Base-by-base conservation (phyloP, 2,888 invertebrate species). In the Oscheius myriophilus region DNA sequence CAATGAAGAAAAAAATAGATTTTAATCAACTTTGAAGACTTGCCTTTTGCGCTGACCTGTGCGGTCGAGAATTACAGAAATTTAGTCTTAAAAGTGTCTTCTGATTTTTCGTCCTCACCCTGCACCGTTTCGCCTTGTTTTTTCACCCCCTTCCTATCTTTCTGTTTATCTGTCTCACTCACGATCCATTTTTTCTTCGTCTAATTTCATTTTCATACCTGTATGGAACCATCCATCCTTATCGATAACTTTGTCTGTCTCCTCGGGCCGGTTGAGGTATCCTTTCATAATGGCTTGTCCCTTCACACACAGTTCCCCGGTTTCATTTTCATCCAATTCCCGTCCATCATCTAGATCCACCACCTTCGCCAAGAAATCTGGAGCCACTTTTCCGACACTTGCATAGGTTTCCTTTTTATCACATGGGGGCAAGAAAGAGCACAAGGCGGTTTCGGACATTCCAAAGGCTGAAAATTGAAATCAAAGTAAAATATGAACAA, bases 261-360 rank as follows among this genome's bases (percentile, higher is more conserved):
- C 59, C 1, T 61, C 52, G 9, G 72, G 70, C 49, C 61, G 63
- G 12, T 72, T 73, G 54, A 76, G 54, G 43, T 76, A 76, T 18
- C 76, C 78, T 52, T 70, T 73, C 76, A 78, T 79, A 1, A 79
- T 54, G 2, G 75, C 73, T 7, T 75, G 77, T 2, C 76, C 75
- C 25, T 76, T 67, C 64, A 78, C 67, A 41, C 76, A 76, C 6
- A 80, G 43, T 39, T 78, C 75, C 2, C 78, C 78, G 4, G 57
- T 42, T 49, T 63, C 45, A 51, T 64, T 64, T n/a, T 18, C 42
- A 33, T 51, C 58, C 55, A 64, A 43, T 43, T 69, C 69, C 57
- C 43, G 46, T 25, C 64, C 52, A 11, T 57, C 64, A n/a, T 45
- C 51, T 25, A 64, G 16, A 16, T 63, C 63, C 21, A 63, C 53